Conservation (phyloP, 2,113 vertebrate genomes). For the Bufo bufo region DNA sequence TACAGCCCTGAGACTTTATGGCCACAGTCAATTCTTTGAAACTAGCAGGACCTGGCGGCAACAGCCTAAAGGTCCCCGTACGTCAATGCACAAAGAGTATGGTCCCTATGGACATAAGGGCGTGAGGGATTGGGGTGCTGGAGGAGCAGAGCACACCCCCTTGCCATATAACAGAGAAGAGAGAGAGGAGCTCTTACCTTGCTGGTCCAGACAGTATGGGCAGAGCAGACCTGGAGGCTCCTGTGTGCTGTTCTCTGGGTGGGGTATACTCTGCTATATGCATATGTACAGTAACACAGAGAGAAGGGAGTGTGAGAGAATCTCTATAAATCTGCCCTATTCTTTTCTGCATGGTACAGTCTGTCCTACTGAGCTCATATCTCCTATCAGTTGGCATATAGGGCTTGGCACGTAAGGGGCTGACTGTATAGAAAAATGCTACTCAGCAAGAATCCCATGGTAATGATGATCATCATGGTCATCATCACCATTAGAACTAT, state of each 20-base stretch:
- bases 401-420: constrained; percentile 1
- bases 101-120: constrained; percentile 3
- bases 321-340: constrained; percentile 15
- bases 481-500: not conserved
- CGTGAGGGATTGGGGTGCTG: not conserved
- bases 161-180: not conserved
- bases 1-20: constrained; percentile 14
- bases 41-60: constrained; percentile 6
- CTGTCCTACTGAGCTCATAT: constrained; percentile 28
- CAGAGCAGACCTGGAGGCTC: constrained; percentile 42
- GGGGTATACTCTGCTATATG: constrained; percentile 52
- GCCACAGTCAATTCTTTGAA: not conserved
- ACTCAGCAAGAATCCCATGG: constrained; percentile 2
- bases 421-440: constrained; percentile 13
- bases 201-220: constrained; percentile 35
- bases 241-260: constrained; percentile 40
- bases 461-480: not conserved
- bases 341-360: constrained; percentile 46
- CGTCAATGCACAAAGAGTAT: not conserved
- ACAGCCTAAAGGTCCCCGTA: not conserved
- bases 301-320: constrained; percentile 14
- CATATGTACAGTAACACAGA: constrained; percentile 49
- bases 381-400: constrained; percentile 25
- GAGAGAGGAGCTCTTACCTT: constrained; percentile 50
- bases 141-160: not conserved